Conservation (phyloP, 2,113 vertebrate species). For the Laterallus jamaicensis region DNA sequence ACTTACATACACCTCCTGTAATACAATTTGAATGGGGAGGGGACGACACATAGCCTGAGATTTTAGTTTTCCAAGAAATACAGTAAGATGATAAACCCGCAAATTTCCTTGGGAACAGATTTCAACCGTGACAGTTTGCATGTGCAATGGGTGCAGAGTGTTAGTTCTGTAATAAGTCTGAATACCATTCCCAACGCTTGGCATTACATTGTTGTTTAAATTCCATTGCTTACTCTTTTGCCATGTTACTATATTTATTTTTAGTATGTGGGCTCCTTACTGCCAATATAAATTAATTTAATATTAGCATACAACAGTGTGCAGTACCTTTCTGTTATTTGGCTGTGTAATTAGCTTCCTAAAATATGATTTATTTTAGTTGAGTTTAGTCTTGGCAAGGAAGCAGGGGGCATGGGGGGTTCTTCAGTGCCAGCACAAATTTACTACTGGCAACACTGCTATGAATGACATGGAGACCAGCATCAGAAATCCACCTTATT, state of each 20-base stretch:
- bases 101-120: not conserved
- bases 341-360: constrained; percentile 51
- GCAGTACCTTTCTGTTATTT: constrained; percentile 66
- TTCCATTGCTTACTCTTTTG: constrained; percentile 32
- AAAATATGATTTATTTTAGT: constrained; percentile 64
- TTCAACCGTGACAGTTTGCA: not conserved
- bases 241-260: constrained; percentile 12
- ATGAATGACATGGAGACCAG: not conserved
- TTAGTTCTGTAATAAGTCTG: not conserved
- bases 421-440: constrained; percentile 31
- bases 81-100: not conserved
- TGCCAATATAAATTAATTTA: constrained; percentile 58
- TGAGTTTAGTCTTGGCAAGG: constrained; percentile 46
- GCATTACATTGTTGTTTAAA: constrained; percentile 42
- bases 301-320: constrained; percentile 35
- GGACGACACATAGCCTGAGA: no score
- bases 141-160: not conserved
- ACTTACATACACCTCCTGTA: not conserved
- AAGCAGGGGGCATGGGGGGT: not conserved
- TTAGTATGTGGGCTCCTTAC: not conserved
- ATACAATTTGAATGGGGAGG: rapidly evolving
- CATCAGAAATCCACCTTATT: constrained; percentile 48
- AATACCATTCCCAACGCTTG: not conserved
- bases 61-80: not conserved
- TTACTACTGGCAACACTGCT: constrained; percentile 19